Evolutionary conservation across 2,797 vertebrate species (phyloP).

Genomic region (Anolis apletophallus): DNA sequence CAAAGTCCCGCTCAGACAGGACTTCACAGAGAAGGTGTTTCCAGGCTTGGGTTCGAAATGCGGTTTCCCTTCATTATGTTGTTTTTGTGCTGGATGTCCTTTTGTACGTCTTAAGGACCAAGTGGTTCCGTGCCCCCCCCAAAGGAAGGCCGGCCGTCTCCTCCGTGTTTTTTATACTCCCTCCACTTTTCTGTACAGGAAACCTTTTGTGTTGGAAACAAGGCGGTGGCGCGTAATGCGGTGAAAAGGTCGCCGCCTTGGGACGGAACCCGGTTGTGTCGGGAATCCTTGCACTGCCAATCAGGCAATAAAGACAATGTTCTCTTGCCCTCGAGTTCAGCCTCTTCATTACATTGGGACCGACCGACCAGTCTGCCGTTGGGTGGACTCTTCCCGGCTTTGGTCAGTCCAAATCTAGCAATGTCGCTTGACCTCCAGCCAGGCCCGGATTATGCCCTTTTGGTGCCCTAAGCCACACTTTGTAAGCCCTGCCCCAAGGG

Average conservation of each 20-base stretch:
- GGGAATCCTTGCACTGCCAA: constrained; percentile 6
- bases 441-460: too few species aligned
- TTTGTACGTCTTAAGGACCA: constrained; percentile 31
- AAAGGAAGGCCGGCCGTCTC: constrained; percentile 25
- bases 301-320: constrained; percentile 59
- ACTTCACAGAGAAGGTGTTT: background rate
- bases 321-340: constrained; percentile 44
- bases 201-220: constrained; percentile 45
- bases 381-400: too few species aligned
- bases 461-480: too few species aligned
- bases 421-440: too few species aligned
- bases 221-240: constrained; percentile 55
- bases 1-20: too few species aligned
- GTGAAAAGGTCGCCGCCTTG: constrained; percentile 34
- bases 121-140: background rate
- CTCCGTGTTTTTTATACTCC: background rate
- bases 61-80: background rate
- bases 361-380: too few species aligned
- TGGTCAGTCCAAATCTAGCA: too few species aligned
- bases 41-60: constrained; percentile 1
- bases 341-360: constrained; percentile 6
- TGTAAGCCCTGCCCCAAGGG: too few species aligned
- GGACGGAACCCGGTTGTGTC: constrained; percentile 29
- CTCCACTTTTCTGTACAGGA: constrained; percentile 7
- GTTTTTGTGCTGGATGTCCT: constrained; percentile 30